Percentiles rank a stretch among this genome's conserved stretches.
phyloP scores from a whole-genome alignment of 1,140 invertebrate species.

The Aphaenogaster floridana region DNA sequence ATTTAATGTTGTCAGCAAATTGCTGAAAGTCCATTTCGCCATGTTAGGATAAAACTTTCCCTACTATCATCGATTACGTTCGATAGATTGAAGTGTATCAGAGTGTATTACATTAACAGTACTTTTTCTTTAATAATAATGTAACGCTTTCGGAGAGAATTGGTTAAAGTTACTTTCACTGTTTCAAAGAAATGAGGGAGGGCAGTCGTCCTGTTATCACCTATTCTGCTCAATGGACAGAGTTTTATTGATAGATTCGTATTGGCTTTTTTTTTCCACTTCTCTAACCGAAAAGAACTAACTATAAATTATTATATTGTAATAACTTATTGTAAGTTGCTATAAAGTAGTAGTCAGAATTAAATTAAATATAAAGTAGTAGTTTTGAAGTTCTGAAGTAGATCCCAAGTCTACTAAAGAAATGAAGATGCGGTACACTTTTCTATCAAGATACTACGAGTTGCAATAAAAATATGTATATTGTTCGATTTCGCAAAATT shows the following conservation, averaged over 20 bases:
- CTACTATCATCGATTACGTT: not conserved
- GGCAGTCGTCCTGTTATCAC: not conserved
- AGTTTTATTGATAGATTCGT: not conserved
- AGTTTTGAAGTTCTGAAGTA: not conserved
- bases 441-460: not conserved
- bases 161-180: not conserved
- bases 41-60: not conserved
- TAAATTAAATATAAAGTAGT: not conserved
- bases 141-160: not conserved
- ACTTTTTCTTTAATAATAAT: slow-evolving; percentile 6
- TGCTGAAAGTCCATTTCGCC: not conserved
- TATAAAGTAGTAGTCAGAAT: not conserved
- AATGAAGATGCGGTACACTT: not conserved
- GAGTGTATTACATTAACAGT: not conserved
- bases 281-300: not conserved
- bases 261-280: not conserved
- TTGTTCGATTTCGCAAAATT: not conserved
- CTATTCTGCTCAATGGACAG: not conserved
- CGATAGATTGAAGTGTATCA: not conserved
- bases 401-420: not conserved
- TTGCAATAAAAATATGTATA: not conserved
- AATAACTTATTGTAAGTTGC: not conserved
- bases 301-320: not conserved
- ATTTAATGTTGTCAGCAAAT: not conserved
- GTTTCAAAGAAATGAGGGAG: slow-evolving; percentile 9